phyloP scores from a whole-genome alignment of 2,113 vertebrate genomes.

The Romanogobio albipinnatus region DNA sequence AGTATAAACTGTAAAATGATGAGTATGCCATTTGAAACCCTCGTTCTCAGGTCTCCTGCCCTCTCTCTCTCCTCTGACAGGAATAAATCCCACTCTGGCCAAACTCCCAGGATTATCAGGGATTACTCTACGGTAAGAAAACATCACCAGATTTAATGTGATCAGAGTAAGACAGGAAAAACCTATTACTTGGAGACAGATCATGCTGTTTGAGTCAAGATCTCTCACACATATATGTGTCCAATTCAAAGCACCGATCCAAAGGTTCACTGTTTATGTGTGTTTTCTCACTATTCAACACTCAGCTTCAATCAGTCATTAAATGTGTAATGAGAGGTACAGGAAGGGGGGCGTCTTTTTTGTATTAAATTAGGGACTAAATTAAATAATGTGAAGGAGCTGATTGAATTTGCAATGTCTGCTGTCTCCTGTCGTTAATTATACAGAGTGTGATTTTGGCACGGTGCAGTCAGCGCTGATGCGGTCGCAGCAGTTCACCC shows the following conservation, averaged over 20 bases:
- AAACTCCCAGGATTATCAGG: constrained; percentile 33
- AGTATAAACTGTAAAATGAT: background rate
- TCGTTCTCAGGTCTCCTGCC: constrained; percentile 2
- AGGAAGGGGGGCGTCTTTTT: background rate
- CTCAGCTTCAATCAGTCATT: constrained; percentile 9
- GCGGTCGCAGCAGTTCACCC: background rate
- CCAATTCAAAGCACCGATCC: background rate
- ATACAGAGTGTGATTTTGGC: constrained; percentile 38
- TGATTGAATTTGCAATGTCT: constrained; percentile 45
- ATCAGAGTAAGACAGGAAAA: constrained; percentile 47
- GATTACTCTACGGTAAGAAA: constrained; percentile 46
- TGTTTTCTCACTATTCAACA: background rate
- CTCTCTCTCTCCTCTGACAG: constrained; percentile 20
- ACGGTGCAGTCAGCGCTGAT: constrained; percentile 4
- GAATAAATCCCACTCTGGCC: constrained; percentile 44
- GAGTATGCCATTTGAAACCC: background rate
- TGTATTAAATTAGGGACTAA: constrained; percentile 34
- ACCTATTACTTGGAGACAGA: constrained; percentile 38
- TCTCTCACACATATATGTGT: background rate
- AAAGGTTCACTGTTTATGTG: background rate
- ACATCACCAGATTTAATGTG: constrained; percentile 46
- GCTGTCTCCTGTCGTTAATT: constrained; percentile 43
- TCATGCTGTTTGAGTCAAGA: background rate
- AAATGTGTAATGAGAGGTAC: constrained; percentile 26
- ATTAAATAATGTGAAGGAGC: constrained; percentile 42